phyloP scores from a whole-genome alignment of 2,113 vertebrate species.

The Glareola pratincola region DNA sequence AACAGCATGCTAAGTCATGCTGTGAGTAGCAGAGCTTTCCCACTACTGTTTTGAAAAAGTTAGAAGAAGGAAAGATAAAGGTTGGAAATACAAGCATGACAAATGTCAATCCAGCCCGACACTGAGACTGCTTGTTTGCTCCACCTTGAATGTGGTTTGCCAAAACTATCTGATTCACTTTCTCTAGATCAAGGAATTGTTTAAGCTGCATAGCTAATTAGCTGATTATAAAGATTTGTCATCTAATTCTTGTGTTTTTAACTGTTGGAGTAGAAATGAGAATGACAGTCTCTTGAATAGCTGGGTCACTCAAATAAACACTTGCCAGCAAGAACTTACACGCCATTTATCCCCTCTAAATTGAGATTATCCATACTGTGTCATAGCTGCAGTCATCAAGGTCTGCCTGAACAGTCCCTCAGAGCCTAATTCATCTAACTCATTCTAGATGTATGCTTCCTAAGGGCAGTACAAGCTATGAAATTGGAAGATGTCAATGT shows the following conservation, averaged over 20 bases:
- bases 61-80: not conserved
- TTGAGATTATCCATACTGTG: not conserved
- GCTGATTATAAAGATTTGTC: not conserved
- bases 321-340: not conserved
- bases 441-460: not conserved
- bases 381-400: not conserved
- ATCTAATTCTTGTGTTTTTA: not conserved
- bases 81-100: not conserved
- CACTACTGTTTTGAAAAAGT: not conserved
- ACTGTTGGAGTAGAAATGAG: not conserved
- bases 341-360: not conserved
- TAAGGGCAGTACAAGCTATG: not conserved
- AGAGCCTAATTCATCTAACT: not conserved
- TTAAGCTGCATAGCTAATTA: not conserved
- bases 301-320: not conserved
- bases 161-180: not conserved
- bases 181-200: not conserved
- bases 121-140: not conserved
- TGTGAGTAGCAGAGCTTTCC: not conserved
- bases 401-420: not conserved
- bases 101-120: not conserved
- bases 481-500: not conserved
- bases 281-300: not conserved
- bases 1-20: not conserved
- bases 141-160: rapidly evolving